A percentile compares a stretch with the other conserved stretches of the same genome.
phyloP scores from a whole-genome alignment of 2,113 vertebrate genomes.

The Myotis davidii region DNA sequence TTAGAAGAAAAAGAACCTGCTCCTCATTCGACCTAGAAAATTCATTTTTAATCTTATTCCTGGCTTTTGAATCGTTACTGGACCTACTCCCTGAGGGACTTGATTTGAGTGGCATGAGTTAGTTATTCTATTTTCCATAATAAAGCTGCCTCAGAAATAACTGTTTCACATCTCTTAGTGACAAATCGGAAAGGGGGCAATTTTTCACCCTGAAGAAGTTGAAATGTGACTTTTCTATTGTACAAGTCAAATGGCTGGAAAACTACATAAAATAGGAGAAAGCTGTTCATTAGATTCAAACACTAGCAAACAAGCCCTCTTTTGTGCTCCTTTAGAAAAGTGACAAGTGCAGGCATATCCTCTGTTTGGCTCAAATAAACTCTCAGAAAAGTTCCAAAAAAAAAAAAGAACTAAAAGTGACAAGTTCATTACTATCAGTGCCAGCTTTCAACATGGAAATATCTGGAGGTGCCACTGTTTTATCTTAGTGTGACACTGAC shows the following conservation, averaged over 20 bases:
- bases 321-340: constrained; percentile 56
- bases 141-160: constrained; percentile 70
- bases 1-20: constrained; percentile 43
- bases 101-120: constrained; percentile 67
- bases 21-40: constrained; percentile 66
- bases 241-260: constrained; percentile 57
- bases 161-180: constrained; percentile 61
- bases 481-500: not conserved
- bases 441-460: not conserved
- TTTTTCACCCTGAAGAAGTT: constrained; percentile 70
- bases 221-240: constrained; percentile 71
- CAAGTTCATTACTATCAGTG: not conserved
- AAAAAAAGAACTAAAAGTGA: constrained; percentile 36
- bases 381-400: not conserved
- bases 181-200: constrained; percentile 62
- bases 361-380: not conserved
- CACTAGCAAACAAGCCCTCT: constrained; percentile 55
- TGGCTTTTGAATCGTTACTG: constrained; percentile 46
- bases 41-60: constrained; percentile 72
- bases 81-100: constrained; percentile 28
- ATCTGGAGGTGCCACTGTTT: not conserved
- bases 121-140: constrained; percentile 73
- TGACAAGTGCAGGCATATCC: constrained; percentile 21
- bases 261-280: constrained; percentile 63
- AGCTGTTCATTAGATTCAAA: constrained; percentile 67